phyloP scores from a whole-genome alignment of 1,140 invertebrate genomes.

The Coenobita brevimanus region DNA sequence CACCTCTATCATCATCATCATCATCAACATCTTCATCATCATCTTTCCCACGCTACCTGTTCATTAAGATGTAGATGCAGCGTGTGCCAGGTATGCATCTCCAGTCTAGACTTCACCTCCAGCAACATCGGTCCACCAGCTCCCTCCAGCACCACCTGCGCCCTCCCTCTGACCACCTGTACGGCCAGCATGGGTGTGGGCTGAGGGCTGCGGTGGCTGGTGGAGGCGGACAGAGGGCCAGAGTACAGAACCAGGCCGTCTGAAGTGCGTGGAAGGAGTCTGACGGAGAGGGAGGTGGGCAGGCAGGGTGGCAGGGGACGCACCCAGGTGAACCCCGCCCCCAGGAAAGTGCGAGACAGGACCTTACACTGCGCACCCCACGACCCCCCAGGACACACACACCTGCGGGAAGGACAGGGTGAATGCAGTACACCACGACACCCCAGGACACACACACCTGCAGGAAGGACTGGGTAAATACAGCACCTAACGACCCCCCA shows the following conservation, averaged over 20 bases:
- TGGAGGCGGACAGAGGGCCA: constrained; percentile 21
- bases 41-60: too few relatives aligned
- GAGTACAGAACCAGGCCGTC: constrained; percentile 37
- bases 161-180: constrained; percentile 18
- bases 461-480: too few relatives aligned
- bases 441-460: too few relatives aligned
- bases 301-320: constrained; percentile 29
- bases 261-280: not conserved
- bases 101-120: constrained; percentile 5
- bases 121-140: constrained; percentile 2
- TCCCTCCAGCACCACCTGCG: constrained; percentile 40
- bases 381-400: constrained; percentile 39
- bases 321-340: constrained; percentile 32
- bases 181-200: constrained; percentile 39
- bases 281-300: constrained; percentile 30
- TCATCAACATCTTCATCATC: too few relatives aligned
- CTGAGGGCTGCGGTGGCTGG: not conserved
- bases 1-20: too few relatives aligned
- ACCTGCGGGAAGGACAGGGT: constrained; percentile 2
- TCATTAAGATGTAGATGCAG: constrained; percentile 1
- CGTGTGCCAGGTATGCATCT: constrained; percentile 30
- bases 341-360: constrained; percentile 31
- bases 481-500: too few relatives aligned
- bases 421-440: too few relatives aligned
- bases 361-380: too few relatives aligned